Conservation (phyloP, 1,140 invertebrate genomes). For the Drosophila virilis region DNA sequence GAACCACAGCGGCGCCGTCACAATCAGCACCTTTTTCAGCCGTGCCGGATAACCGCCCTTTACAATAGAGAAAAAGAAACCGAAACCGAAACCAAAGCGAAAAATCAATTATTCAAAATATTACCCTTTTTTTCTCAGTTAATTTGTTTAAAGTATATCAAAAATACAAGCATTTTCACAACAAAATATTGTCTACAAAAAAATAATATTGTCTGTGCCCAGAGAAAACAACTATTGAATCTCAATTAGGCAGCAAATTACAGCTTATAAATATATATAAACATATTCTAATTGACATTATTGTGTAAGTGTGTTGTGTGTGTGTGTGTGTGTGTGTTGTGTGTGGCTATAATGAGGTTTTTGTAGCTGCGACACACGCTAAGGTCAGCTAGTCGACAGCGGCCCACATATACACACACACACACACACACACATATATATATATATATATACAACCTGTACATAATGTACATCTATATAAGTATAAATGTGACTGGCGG, state of each 20-base stretch:
- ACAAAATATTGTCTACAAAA: too few relatives aligned
- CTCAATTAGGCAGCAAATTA: background rate
- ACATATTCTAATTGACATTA: background rate
- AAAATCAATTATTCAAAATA: background rate
- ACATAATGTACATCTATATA: background rate
- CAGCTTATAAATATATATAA: background rate
- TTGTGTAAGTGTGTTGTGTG: background rate
- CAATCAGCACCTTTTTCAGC: slow-evolving; percentile 98
- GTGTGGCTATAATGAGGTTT: background rate
- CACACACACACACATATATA: background rate
- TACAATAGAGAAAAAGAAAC: too few relatives aligned
- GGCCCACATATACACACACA: background rate
- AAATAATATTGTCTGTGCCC: background rate
- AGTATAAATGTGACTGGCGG: too few relatives aligned
- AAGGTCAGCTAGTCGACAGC: slow-evolving; percentile 5
- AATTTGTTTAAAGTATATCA: too few relatives aligned
- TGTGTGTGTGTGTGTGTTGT: background rate
- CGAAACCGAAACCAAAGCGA: background rate
- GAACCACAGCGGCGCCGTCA: slow-evolving; percentile 97
- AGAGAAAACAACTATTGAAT: background rate
- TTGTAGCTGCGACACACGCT: background rate
- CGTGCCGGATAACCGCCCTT: slow-evolving; percentile 97
- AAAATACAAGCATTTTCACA: too few relatives aligned
- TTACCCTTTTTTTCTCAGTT: background rate
- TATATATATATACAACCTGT: background rate